Evolutionary conservation across 1,140 invertebrate species (phyloP).

Genomic region (Conus ventricosus): DNA sequence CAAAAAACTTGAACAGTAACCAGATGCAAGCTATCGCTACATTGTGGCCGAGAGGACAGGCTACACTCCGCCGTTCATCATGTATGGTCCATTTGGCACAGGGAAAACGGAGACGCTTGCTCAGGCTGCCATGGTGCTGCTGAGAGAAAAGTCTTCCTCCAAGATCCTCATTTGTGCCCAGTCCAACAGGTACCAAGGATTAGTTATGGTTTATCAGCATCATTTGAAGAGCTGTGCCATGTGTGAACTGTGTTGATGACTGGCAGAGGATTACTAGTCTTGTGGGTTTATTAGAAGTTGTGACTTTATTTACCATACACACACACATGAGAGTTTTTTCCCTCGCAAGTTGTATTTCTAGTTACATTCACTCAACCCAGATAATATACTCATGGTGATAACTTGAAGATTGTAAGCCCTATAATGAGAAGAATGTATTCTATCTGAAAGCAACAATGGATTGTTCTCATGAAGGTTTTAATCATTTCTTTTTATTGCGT

Average conservation of each 20-base stretch:
- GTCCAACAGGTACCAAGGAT: conserved; percentile 83
- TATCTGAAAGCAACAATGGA: too few species aligned
- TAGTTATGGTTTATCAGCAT: neutral
- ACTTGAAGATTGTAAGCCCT: too few species aligned
- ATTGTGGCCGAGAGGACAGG: conserved; percentile 61
- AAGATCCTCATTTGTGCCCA: conserved; percentile 90
- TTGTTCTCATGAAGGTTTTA: too few species aligned
- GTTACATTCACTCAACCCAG: too few species aligned
- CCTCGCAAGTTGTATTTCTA: too few species aligned
- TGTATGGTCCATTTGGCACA: conserved; percentile 91
- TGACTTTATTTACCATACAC: too few species aligned
- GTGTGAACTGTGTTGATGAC: neutral
- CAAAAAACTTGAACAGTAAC: conserved; percentile 62
- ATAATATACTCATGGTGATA: too few species aligned
- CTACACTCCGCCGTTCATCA: conserved; percentile 82
- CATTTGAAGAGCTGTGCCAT: too few species aligned
- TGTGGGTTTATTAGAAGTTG: too few species aligned
- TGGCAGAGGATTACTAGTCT: neutral
- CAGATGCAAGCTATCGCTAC: conserved; percentile 66
- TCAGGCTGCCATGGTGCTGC: conserved; percentile 80
- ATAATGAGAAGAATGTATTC: too few species aligned
- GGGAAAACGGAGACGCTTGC: conserved; percentile 93
- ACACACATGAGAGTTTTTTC: too few species aligned
- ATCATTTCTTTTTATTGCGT: conserved; percentile 4
- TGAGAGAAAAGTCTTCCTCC: conserved; percentile 80